Evolutionary conservation across 1,140 invertebrate genomes (phyloP), one percentile per base, ranked within the genome.

Genomic region (Leptinotarsa texana): DNA sequence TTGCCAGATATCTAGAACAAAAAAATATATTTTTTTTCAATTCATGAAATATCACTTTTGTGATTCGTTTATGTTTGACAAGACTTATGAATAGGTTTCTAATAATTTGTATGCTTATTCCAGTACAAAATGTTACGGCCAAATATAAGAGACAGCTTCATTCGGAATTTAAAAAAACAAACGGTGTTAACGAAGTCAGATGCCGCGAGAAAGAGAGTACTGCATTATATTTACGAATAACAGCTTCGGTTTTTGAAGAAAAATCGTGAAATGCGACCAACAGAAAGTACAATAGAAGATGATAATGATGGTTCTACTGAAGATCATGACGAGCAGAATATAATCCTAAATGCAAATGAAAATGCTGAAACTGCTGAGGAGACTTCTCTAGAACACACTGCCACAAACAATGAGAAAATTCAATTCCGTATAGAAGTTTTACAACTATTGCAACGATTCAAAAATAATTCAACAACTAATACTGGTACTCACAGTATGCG

Each of bases 41-140:
- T 65, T 65, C 11, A 21, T 21, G 63, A 65, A 65, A 65, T 65
- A 65, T 65, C 63, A 65, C 63, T 65, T 65, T 65, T 65, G 21
- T 65, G 15, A 65, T 65, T 65, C 63, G 63, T 65, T 65, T n/a
- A 65, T 65, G 63, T 65, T 65, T 65, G 63, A 65, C 63, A 65
- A 21, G 63, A 65, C 15, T 65, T 65, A 65, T 65, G 63, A 57
- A 57, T 15, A 57, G 51, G 51, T 57, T 57, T 57, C 51, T 57
- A 57, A 65, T 65, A 21, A 65, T 65, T n/a, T 24, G 63, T 21
- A 65, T 65, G 63, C 24, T 65, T 65, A n/a, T 65, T 65, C 24
- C 63, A 65, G 63, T 65, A 65, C 63, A 65, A 65, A 65, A 65
- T 65, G 63, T 65, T 65, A 65, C 63, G 63, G 63, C 63, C 63